Base-by-base conservation (phyloP, 2,113 vertebrate species). In the Capreolus pygargus region DNA sequence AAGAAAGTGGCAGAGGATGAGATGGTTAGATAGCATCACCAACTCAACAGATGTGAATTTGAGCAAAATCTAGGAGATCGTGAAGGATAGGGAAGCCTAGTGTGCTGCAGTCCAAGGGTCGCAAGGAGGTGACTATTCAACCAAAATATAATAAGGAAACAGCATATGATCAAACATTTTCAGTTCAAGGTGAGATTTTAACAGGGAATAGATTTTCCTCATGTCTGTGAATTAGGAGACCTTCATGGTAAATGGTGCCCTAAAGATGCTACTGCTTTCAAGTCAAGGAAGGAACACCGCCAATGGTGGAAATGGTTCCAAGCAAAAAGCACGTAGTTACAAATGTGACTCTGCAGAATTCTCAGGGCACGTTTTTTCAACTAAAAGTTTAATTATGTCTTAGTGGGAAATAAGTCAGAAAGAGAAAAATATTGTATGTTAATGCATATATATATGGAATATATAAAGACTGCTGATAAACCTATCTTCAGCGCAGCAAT, bases 221-320 rank as follows among this genome's bases (percentile, higher is more conserved):
- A 17, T 27, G 19, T 1, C 25, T 94, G 4, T 52, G 15, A 67
- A 21, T 64, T 23, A 57, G 52, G 36, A 89, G 28, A 81, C 12
- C 5, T 57, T 39, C 16, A 30, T 55, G 39, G n/a, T 11, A 74
- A 88, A 6, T 19, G 52, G 36, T 57, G 28, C 2, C 12, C n/a
- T 76, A 57, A 19, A 54, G 1, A 61, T 61, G 8, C 12, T 39
- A 17, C 27, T 54, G 36, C 11, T 54, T 52, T 82, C 9, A 55
- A 47, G 17, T 10, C 70, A 85, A 43, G 43, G 7, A 61, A 74
- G 47, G 2, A 55, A 11, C 11, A 60, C 0, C 0, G 0, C 8
- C 23, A 27, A 3, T 47, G 17, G 4, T 39, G 14, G 12, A 27
- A 7, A 19, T 7, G 0, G 1, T 43, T 85, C 19, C 43, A 6